Base-by-base conservation (phyloP, 2,797 vertebrate species). In the Acanthornis magna region DNA sequence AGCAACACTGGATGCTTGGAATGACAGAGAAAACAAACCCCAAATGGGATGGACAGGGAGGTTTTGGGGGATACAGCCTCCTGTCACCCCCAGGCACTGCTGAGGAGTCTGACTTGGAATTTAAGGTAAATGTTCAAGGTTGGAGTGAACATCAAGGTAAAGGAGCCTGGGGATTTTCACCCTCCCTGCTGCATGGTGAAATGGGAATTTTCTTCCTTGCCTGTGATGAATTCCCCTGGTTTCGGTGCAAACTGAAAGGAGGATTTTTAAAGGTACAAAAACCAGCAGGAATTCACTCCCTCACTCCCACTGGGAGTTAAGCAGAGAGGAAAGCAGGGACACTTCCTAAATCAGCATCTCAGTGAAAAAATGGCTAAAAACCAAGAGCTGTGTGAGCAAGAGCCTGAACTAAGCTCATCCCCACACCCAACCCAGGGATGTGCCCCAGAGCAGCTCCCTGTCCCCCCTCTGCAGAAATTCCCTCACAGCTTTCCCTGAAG, bases 331-430 rank as follows among this genome's bases (percentile, higher is more conserved):
- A 67, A 53, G 43, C 58, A 40, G 0, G 2, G 30, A 32, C 36
- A 17, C 16, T 27, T 67, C 68, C 85, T 11, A 45, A 81, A 74
- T 2, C 40, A 66, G 15, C 42, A 45, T 7, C 50, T 47, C 29
- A 0, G n/a, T 0, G 0, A 53, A 55, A 3, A 36, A 68, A 57
- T 0, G 25, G 27, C 34, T 55, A 26, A 36, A 63, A 6, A 40
- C 1, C 2, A 2, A 43, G 15, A 1, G 3, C 16, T 27, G 36
- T 1, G 36, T 10, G 50, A 85, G 38, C n/a, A 42, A 2, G 1
- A 61, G 72, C 50, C 83, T 3, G 34, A 34, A 26, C 11, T 0
- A 27, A 2, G 27, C 12, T 43, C 7, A 4, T 62, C 20, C 65
- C 34, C 5, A 0, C n/a, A 4, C 2, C 2, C 51, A 5, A 1